Conservation (phyloP, 2,113 vertebrate species). For the Scomber colias region DNA sequence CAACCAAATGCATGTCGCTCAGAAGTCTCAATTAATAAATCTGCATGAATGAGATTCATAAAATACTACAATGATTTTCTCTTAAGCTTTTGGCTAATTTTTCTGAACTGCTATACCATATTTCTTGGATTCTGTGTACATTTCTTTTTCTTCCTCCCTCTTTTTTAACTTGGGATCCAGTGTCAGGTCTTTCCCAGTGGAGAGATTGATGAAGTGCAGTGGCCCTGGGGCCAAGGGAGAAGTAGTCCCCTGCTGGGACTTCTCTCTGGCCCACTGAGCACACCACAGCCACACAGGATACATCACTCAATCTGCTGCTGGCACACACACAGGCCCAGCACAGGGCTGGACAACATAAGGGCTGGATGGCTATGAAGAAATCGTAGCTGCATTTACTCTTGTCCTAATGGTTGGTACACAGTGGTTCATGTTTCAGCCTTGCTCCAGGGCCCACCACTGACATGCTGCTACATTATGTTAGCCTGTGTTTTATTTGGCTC, state of each 20-base stretch:
- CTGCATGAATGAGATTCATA: neutral
- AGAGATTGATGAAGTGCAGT: conserved; percentile 81
- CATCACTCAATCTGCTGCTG: conserved; percentile 81
- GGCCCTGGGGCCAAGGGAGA: conserved; percentile 66
- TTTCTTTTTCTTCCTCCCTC: conserved; percentile 30
- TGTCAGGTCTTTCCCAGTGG: conserved; percentile 74
- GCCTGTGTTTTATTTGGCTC: conserved; percentile 83
- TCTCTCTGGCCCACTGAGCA: conserved; percentile 82
- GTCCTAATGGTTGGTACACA: conserved; percentile 80
- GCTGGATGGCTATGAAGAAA: conserved; percentile 67
- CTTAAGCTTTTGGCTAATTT: neutral
- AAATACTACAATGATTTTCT: conserved; percentile 3
- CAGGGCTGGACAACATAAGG: conserved; percentile 78
- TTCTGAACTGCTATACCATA: conserved; percentile 12
- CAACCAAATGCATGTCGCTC: neutral
- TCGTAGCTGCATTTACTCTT: conserved; percentile 75
- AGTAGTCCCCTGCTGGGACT: conserved; percentile 82
- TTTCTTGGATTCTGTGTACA: neutral
- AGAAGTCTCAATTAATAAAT: neutral
- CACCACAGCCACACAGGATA: conserved; percentile 81
- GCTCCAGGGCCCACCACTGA: conserved; percentile 76
- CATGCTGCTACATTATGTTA: conserved; percentile 84
- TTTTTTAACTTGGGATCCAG: conserved; percentile 49
- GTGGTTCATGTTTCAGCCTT: conserved; percentile 79
- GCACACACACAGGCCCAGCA: conserved; percentile 42